Evolutionary conservation across 2,888 invertebrate species (phyloP).

Genomic region (Stenurella melanura): DNA sequence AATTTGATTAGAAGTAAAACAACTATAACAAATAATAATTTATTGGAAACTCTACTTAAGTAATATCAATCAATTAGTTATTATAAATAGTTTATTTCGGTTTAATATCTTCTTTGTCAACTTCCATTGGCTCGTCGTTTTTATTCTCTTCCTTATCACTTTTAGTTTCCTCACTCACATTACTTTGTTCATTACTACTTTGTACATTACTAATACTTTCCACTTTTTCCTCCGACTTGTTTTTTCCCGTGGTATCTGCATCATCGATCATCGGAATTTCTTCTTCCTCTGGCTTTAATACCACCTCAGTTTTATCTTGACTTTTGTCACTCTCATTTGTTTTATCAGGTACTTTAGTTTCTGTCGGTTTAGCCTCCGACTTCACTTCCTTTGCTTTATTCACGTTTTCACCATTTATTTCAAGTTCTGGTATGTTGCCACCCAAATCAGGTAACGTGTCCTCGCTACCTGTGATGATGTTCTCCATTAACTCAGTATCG

Average conservation of each 20-base stretch:
- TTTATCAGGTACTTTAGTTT: constrained; percentile 9
- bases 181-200: neutral
- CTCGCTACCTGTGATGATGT: constrained; percentile 23
- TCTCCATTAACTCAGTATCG: constrained; percentile 53
- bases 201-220: neutral
- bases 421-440: constrained; percentile 46
- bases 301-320: neutral
- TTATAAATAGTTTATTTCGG: constrained; percentile 9
- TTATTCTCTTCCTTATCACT: constrained; percentile 4
- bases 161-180: neutral
- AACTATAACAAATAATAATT: constrained; percentile 2
- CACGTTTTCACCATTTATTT: constrained; percentile 38
- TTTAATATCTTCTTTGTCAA: constrained; percentile 9
- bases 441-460: constrained; percentile 45
- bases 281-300: constrained; percentile 33
- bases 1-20: neutral
- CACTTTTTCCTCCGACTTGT: neutral
- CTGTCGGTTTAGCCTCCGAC: constrained; percentile 2
- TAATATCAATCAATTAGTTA: constrained; percentile 8
- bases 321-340: constrained; percentile 1
- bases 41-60: neutral
- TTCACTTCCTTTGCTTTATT: constrained; percentile 21
- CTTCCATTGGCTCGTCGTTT: constrained; percentile 26
- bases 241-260: neutral
- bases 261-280: constrained; percentile 36